Evolutionary conservation across 2,888 invertebrate genomes (phyloP).

Genomic region (Camponotus fellah): DNA sequence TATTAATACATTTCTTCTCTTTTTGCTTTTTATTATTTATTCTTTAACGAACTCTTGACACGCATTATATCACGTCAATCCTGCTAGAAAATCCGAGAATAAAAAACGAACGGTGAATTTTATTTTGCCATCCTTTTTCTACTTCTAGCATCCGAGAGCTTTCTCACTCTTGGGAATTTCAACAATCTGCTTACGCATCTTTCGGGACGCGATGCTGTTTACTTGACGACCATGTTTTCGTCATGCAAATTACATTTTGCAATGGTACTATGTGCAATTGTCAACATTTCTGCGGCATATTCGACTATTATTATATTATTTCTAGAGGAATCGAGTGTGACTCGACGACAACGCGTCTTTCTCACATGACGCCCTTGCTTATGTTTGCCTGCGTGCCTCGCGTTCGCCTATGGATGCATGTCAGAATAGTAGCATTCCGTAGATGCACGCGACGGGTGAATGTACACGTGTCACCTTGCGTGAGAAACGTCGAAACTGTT

Average conservation of each 20-base stretch:
- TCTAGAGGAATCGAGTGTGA: conserved; percentile 57
- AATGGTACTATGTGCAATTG: conserved; percentile 63
- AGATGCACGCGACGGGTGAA: conserved; percentile 25
- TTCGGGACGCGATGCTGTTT: conserved; percentile 51
- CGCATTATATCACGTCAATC: conserved; percentile 21
- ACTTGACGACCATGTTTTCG: conserved; percentile 67
- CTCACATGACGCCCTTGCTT: conserved; percentile 30
- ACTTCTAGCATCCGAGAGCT: neutral
- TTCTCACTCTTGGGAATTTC: conserved; percentile 35
- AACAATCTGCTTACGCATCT: conserved; percentile 41
- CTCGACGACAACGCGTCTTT: conserved; percentile 59
- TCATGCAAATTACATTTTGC: conserved; percentile 73
- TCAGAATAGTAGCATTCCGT: conserved; percentile 40
- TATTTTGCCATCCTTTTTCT: conserved; percentile 21
- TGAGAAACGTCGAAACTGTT: conserved; percentile 35
- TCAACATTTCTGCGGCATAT: conserved; percentile 66
- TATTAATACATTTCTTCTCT: conserved; percentile 37
- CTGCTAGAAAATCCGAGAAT: conserved; percentile 37
- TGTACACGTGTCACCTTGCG: conserved; percentile 32
- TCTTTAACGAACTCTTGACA: conserved; percentile 47
- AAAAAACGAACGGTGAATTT: conserved; percentile 46
- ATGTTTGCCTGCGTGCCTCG: conserved; percentile 29
- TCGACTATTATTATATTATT: conserved; percentile 65
- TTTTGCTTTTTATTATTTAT: neutral
- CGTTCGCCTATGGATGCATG: conserved; percentile 27